A percentile compares a stretch with the other conserved stretches of the same genome.
These are phyloP conservation scores for Aviceda subcristata DNA, from an alignment of 2,113 vertebrate genomes.

Conservation along the genomic window DNA sequence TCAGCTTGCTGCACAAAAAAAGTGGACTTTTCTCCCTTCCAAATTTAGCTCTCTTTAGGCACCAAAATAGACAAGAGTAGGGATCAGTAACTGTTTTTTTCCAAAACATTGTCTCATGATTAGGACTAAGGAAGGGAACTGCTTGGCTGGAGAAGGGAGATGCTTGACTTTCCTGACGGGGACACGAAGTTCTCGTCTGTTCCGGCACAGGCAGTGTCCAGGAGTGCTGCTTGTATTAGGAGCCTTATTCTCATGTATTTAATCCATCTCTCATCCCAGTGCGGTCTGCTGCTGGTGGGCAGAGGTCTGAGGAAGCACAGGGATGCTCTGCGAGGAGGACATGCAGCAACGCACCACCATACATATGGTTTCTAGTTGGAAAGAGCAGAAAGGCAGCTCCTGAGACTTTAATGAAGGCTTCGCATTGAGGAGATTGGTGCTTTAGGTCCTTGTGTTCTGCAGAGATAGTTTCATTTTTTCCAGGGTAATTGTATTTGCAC, in stretches of 20 bases:
- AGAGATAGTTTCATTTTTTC: not conserved
- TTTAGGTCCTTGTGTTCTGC: not conserved
- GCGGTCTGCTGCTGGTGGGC: not conserved
- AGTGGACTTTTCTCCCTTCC: not conserved
- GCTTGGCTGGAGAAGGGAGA: not conserved
- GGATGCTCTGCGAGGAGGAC: not conserved
- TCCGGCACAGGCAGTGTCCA: not conserved
- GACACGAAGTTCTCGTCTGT: not conserved
- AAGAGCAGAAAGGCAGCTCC: not conserved
- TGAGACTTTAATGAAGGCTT: not conserved
- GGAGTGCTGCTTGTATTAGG: not conserved
- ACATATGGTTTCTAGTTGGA: not conserved
- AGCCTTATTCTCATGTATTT: not conserved
- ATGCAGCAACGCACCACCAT: not conserved
- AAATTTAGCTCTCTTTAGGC: slow-evolving; percentile 30
- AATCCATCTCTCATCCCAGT: not conserved
- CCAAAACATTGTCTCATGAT: slow-evolving; percentile 20
- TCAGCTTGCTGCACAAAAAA: not conserved
- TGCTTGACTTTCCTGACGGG: not conserved
- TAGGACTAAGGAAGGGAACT: not conserved
- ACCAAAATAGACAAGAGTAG: slow-evolving; percentile 20
- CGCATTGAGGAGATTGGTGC: not conserved
- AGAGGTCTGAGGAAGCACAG: not conserved
- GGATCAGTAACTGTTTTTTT: not conserved
- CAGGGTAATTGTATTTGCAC: not conserved